Base-by-base conservation (phyloP, 2,888 invertebrate species). In the Spatulosminthurus flaviceps region DNA sequence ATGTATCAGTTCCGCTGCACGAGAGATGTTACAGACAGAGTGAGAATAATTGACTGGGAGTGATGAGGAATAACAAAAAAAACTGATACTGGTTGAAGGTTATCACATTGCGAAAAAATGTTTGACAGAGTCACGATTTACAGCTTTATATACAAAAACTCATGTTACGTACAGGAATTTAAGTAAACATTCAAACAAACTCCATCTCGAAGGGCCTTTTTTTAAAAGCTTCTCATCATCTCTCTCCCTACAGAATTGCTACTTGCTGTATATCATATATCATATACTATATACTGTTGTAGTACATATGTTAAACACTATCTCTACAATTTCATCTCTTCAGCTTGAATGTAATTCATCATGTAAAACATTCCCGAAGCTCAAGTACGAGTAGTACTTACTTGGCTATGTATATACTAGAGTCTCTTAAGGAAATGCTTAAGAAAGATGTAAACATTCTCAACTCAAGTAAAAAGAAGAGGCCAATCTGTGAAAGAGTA, bases 111-210 rank as follows among this genome's bases (percentile, higher is more conserved):
- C 82, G 77, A 82, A 82, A 82, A 79, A 78, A 80, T 80, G 80
- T 81, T 82, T 81, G 82, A 82, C 81, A 82, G 82, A 79, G 70
- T 78, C 78, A 81, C 76, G 81, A 82, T 81, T 82, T 80, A 82
- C 81, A 78, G 60, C 74, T 74, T 74, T 60, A 74, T 74, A 74
- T 34, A 73, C 29, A 74, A n/a, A n/a, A 74, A 72, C 78, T 61
- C 29, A 61, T 42, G 71, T 72, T 72, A 72, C n/a, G 42, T 21
- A 71, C 73, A 43, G 69, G 71, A 74, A 73, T 79, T 74, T 70
- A 64, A 78, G 79, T 81, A 81, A 81, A 81, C 81, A 81, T 74
- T 77, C 64, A 66, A 67, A 75, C 69, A 64, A 74, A 73, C 79
- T 75, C 70, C 75, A 79, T 73, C 78, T 75, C 74, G 64, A 64